A percentile compares a stretch with the other conserved stretches of the same genome.
Evolutionary conservation across 2,797 vertebrate genomes (phyloP).

Genomic region (Nyctibius grandis): DNA sequence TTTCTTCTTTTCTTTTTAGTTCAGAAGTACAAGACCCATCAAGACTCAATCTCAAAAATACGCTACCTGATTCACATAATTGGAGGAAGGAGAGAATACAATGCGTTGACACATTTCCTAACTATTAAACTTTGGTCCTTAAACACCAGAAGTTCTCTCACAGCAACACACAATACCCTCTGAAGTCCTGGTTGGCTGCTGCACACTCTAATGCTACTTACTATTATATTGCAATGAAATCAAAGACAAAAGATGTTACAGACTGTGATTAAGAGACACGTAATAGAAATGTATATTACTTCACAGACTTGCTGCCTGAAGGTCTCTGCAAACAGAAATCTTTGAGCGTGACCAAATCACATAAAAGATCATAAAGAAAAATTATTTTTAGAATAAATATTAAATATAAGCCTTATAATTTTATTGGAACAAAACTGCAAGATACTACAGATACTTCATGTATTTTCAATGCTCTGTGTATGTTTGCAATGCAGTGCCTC

Average conservation of each 20-base stretch:
- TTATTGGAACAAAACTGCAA: background rate
- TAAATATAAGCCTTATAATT: background rate
- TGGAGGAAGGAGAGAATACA: background rate
- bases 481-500: background rate
- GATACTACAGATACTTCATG: background rate
- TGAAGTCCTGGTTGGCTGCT: background rate
- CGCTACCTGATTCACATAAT: background rate
- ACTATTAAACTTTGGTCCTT: background rate
- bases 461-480: background rate
- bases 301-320: background rate
- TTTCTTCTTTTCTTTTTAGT: background rate
- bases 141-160: background rate
- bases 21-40: background rate
- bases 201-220: background rate
- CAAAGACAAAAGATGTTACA: background rate
- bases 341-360: background rate
- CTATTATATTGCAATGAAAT: background rate
- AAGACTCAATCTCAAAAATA: background rate
- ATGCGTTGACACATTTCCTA: background rate
- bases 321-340: background rate
- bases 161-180: background rate
- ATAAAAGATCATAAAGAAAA: background rate
- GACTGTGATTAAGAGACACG: background rate
- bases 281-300: background rate
- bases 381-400: background rate